Percentiles rank a stretch among this genome's conserved stretches.
Conservation (phyloP, 1,140 invertebrate species). For the Drosophila leontia region DNA sequence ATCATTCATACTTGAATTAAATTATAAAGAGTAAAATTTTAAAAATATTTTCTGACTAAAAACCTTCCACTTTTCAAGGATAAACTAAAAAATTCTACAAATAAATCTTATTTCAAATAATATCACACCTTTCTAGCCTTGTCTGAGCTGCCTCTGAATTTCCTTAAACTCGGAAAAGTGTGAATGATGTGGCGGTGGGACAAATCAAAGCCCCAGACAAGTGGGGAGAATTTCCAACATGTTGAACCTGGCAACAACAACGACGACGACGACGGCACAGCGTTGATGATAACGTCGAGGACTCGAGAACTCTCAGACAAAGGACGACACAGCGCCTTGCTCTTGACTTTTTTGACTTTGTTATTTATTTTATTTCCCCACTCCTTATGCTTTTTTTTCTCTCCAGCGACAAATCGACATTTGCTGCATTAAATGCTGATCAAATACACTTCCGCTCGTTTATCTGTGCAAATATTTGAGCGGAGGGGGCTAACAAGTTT, state of each 20-base stretch:
- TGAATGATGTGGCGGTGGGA: conserved; percentile 25
- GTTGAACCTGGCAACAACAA: conserved; percentile 44
- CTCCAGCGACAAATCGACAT: conserved; percentile 69
- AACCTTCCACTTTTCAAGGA: not conserved
- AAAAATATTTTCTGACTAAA: not conserved
- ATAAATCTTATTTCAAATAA: not conserved
- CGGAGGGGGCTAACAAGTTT: conserved; percentile 65
- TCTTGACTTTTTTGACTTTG: conserved; percentile 43
- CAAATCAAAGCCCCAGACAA: conserved; percentile 49
- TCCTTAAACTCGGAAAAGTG: not conserved
- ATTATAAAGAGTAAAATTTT: not conserved
- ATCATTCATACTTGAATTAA: conserved; percentile 25
- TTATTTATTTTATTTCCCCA: conserved; percentile 33
- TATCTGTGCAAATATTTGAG: conserved; percentile 81
- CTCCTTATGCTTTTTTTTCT: conserved; percentile 2
- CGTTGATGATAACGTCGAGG: conserved; percentile 51
- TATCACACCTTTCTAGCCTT: not conserved
- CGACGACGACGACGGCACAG: not conserved
- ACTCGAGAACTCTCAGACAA: conserved; percentile 26
- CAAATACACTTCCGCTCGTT: conserved; percentile 79
- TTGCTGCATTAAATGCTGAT: conserved; percentile 77
- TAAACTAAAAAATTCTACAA: not conserved
- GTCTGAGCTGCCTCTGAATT: not conserved
- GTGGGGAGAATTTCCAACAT: conserved; percentile 38
- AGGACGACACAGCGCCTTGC: conserved; percentile 9